Percentiles rank a stretch among this genome's conserved stretches.
These are phyloP conservation scores for Stigmatopora nigra DNA, from an alignment of 2,113 vertebrate genomes.

Conservation along the genomic window DNA sequence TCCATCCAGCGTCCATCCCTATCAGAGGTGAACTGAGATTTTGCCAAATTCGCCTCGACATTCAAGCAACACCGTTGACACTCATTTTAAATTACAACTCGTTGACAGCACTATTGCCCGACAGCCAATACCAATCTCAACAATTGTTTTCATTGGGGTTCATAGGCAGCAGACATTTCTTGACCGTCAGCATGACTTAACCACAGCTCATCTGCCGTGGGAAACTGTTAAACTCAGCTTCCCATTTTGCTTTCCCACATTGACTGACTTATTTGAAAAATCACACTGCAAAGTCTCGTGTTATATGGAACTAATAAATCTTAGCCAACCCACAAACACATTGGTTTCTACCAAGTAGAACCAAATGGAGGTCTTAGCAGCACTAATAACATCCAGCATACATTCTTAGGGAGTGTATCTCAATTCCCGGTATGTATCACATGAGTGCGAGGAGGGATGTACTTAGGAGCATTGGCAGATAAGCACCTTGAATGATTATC, in stretches of 20 bases:
- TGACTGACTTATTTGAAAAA: constrained; percentile 8
- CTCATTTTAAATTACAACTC: constrained; percentile 8
- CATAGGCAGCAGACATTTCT: constrained; percentile 37
- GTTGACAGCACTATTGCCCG: constrained; percentile 19
- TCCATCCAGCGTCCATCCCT: background rate
- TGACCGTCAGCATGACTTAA: constrained; percentile 38
- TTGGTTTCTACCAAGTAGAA: background rate
- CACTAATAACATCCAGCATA: constrained; percentile 30
- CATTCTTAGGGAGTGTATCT: constrained; percentile 34
- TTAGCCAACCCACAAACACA: background rate
- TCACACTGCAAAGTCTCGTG: background rate
- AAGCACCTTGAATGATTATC: constrained; percentile 44
- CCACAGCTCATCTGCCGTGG: constrained; percentile 4
- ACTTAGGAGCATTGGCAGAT: constrained; percentile 29
- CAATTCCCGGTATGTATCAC: constrained; percentile 23
- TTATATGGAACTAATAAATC: background rate
- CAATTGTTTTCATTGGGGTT: constrained; percentile 24
- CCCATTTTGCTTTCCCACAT: constrained; percentile 12
- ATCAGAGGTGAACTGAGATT: constrained; percentile 13
- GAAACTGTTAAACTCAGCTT: constrained; percentile 18
- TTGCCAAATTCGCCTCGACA: constrained; percentile 24
- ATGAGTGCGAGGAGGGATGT: constrained; percentile 32
- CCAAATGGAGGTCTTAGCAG: background rate
- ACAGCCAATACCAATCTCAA: constrained; percentile 12
- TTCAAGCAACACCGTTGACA: background rate